phyloP scores from a whole-genome alignment of 2,797 vertebrate species.

The Zalophus californianus region DNA sequence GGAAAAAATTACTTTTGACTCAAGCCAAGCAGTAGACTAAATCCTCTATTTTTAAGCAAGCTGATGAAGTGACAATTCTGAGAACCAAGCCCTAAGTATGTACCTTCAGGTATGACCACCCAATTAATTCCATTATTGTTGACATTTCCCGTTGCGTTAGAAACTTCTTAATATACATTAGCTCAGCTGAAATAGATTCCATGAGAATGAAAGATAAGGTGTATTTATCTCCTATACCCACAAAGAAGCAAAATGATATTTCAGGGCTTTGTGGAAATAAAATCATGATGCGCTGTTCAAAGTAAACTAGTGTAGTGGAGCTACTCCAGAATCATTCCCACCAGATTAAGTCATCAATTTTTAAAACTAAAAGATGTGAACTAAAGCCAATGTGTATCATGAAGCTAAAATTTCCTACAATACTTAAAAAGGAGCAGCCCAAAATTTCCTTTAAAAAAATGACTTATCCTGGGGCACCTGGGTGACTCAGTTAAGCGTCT shows the following conservation, averaged over 20 bases:
- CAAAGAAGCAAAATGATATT: constrained; percentile 70
- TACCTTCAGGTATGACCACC: constrained; percentile 80
- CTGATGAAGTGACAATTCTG: constrained; percentile 71
- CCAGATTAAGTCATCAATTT: constrained; percentile 16
- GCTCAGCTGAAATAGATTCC: constrained; percentile 67
- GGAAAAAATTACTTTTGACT: constrained; percentile 74
- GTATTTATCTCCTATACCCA: constrained; percentile 60
- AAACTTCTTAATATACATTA: constrained; percentile 68
- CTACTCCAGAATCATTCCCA: constrained; percentile 49
- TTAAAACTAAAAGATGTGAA: constrained; percentile 51
- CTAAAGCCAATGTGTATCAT: constrained; percentile 53
- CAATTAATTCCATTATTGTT: constrained; percentile 76
- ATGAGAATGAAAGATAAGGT: constrained; percentile 72
- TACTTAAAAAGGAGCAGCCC: constrained; percentile 43
- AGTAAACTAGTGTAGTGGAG: constrained; percentile 46
- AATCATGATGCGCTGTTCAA: constrained; percentile 21
- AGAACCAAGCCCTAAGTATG: constrained; percentile 62
- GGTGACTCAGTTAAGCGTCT: too few species aligned
- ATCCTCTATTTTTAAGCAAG: constrained; percentile 77
- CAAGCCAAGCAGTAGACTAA: constrained; percentile 68
- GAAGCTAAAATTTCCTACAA: constrained; percentile 3
- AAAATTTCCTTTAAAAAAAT: constrained; percentile 40
- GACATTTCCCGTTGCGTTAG: constrained; percentile 46
- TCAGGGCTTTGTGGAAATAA: constrained; percentile 57
- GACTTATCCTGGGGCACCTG: neutral